These are phyloP conservation scores for Notocelia uddmanniana DNA, from an alignment of 2,888 invertebrate species.

Conservation along the genomic window DNA sequence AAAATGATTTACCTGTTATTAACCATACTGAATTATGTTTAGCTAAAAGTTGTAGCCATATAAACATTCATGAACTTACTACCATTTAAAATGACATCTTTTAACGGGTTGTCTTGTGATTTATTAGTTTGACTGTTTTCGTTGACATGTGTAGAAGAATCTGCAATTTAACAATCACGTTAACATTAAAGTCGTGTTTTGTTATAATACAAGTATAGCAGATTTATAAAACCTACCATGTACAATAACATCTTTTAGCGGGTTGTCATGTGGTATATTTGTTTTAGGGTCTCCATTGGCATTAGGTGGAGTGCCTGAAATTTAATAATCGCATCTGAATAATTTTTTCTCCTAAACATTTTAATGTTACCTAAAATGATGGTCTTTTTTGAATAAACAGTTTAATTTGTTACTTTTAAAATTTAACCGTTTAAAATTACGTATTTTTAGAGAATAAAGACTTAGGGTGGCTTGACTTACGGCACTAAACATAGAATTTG, in stretches of 20 bases:
- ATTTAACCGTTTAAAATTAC: conserved; percentile 6
- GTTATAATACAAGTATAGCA: too few relatives aligned
- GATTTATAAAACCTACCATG: neutral
- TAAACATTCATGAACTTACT: too few relatives aligned
- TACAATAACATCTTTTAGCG: neutral
- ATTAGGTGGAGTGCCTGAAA: conserved; percentile 1
- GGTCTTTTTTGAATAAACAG: too few relatives aligned
- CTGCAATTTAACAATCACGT: neutral
- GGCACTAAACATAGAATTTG: too few relatives aligned
- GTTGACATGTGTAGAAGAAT: neutral
- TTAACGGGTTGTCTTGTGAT: neutral
- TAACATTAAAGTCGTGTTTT: neutral
- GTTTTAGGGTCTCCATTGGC: neutral
- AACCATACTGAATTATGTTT: too few relatives aligned
- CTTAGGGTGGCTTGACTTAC: too few relatives aligned
- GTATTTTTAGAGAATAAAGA: too few relatives aligned
- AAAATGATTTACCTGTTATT: too few relatives aligned
- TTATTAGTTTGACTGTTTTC: neutral
- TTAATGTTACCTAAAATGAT: too few relatives aligned
- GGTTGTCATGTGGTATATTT: neutral
- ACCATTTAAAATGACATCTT: neutral
- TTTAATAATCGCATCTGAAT: neutral
- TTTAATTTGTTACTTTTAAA: neutral
- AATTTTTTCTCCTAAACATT: neutral
- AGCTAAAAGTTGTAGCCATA: too few relatives aligned